Conservation (phyloP, 1,140 invertebrate species). For the Platyscapa corneri region DNA sequence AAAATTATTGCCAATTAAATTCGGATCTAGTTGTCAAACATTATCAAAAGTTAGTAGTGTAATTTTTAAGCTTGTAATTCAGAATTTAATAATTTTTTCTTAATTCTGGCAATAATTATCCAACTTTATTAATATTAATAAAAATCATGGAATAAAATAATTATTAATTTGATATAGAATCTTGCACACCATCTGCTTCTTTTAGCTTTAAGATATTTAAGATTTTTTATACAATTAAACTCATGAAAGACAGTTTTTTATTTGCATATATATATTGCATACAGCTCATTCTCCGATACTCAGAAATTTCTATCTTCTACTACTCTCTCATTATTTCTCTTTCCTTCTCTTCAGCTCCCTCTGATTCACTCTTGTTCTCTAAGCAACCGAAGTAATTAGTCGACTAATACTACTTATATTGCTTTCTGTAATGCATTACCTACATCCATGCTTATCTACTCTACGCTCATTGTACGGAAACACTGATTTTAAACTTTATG, state of each 20-base stretch:
- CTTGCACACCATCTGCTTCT: background rate
- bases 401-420: slow-evolving; percentile 28
- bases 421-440: slow-evolving; percentile 20
- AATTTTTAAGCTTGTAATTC: too few relatives aligned
- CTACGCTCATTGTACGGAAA: slow-evolving; percentile 6
- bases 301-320: background rate
- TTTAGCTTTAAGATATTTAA: background rate
- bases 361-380: slow-evolving; percentile 1
- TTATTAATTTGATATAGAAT: background rate
- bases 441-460: slow-evolving; percentile 10
- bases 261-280: background rate
- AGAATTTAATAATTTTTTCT: too few relatives aligned
- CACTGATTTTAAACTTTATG: slow-evolving; percentile 25
- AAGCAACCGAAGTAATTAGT: slow-evolving; percentile 27
- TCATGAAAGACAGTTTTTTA: background rate
- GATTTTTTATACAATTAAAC: background rate
- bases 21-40: too few relatives aligned
- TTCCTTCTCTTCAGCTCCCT: background rate
- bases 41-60: too few relatives aligned
- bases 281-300: background rate
- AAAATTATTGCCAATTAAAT: too few relatives aligned
- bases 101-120: too few relatives aligned
- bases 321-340: background rate
- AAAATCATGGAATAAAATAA: too few relatives aligned
- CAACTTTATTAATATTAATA: too few relatives aligned